Evolutionary conservation across 2,113 vertebrate species (phyloP).

Genomic region (Melospiza melodia): DNA sequence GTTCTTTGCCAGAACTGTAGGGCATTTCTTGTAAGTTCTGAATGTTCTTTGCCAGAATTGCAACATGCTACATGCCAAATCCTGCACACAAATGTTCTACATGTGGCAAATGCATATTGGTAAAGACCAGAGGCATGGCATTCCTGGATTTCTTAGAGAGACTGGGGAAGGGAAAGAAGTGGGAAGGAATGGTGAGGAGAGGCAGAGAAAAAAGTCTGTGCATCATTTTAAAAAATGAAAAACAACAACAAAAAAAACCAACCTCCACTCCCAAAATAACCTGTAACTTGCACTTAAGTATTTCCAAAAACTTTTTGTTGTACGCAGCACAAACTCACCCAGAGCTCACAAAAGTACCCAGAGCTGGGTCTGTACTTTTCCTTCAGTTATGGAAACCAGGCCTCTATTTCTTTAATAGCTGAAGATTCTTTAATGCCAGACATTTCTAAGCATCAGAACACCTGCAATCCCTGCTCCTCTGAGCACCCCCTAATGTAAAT

Average conservation of each 20-base stretch:
- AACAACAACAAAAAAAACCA: background rate
- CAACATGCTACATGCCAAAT: slow-evolving; percentile 53
- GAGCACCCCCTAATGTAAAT: accelerated
- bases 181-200: background rate
- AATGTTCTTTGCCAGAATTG: slow-evolving; percentile 47
- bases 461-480: background rate
- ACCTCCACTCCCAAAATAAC: background rate
- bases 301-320: background rate
- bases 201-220: background rate
- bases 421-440: background rate
- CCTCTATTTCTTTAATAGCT: background rate
- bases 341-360: background rate
- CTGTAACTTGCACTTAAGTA: background rate
- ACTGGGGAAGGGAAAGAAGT: background rate
- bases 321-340: background rate
- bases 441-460: background rate
- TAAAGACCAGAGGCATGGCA: slow-evolving; percentile 30
- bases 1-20: slow-evolving; percentile 61
- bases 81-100: slow-evolving; percentile 41
- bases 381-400: background rate
- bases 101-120: slow-evolving; percentile 10
- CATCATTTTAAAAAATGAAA: background rate
- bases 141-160: slow-evolving; percentile 42
- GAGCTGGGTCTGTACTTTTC: background rate
- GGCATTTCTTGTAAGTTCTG: slow-evolving; percentile 52